These are phyloP conservation scores for Griposia aprilina DNA, from an alignment of 2,888 invertebrate species.

Conservation along the genomic window DNA sequence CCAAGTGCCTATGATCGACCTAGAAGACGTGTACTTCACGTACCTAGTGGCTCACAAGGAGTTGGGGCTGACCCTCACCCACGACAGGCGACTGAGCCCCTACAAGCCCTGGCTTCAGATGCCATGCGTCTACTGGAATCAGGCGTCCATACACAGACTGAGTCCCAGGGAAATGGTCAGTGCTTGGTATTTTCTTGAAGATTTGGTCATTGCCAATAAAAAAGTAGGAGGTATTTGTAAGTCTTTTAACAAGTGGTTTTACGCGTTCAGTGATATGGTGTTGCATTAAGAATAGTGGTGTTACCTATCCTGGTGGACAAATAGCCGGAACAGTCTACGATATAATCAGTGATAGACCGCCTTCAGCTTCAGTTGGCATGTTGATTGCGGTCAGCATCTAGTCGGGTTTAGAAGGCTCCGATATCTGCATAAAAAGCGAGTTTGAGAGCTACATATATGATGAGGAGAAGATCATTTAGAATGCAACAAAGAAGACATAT, in stretches of 20 bases:
- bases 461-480: neutral
- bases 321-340: neutral
- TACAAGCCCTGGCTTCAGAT: conserved; percentile 70
- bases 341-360: neutral
- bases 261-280: conserved; percentile 10
- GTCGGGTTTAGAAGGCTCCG: no score
- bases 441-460: neutral
- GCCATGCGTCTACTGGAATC: conserved; percentile 76
- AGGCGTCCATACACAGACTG: conserved; percentile 78
- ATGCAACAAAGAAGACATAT: neutral
- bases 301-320: neutral
- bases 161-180: conserved; percentile 70
- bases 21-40: conserved; percentile 94
- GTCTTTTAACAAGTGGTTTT: conserved; percentile 66
- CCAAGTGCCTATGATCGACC: conserved; percentile 90
- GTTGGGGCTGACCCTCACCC: conserved; percentile 88
- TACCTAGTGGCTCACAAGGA: conserved; percentile 91
- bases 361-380: neutral
- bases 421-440: no score
- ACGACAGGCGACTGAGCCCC: conserved; percentile 89
- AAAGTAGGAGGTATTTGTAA: conserved; percentile 63
- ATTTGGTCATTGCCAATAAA: conserved; percentile 32
- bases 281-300: conserved; percentile 12
- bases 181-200: conserved; percentile 72
- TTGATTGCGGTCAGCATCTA: no score